These are phyloP conservation scores for Melipona quadrifasciata DNA, from an alignment of 1,140 invertebrate species.

Conservation along the genomic window DNA sequence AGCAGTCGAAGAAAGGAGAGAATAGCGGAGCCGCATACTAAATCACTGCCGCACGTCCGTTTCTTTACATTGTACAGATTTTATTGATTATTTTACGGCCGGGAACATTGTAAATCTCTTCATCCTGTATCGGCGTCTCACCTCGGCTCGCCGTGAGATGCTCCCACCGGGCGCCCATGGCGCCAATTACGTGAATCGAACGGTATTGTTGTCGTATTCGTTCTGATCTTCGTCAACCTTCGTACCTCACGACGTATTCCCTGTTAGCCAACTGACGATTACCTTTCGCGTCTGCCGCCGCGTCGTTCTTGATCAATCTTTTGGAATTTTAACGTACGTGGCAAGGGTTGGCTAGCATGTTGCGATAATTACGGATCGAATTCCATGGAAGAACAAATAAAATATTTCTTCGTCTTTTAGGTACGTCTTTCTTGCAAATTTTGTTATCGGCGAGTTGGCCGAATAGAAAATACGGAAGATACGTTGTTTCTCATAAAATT, in stretches of 20 bases:
- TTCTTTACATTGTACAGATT: slow-evolving; percentile 81
- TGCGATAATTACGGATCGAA: neutral
- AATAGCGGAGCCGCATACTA: slow-evolving; percentile 69
- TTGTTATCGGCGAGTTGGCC: no score
- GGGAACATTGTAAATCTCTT: slow-evolving; percentile 81
- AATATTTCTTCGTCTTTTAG: neutral
- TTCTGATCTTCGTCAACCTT: slow-evolving; percentile 18
- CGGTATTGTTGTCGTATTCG: slow-evolving; percentile 61
- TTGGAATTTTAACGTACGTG: neutral
- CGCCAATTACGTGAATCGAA: slow-evolving; percentile 74
- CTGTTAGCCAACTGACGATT: neutral
- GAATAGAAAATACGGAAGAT: no score
- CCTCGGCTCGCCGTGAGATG: slow-evolving; percentile 64
- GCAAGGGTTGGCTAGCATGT: no score
- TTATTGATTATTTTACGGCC: slow-evolving; percentile 82
- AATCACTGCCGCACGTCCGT: slow-evolving; percentile 79
- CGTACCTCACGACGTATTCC: neutral
- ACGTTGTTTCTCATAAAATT: no score
- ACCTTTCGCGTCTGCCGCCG: neutral
- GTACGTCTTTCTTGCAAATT: no score
- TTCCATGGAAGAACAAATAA: neutral
- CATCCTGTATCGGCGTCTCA: slow-evolving; percentile 73
- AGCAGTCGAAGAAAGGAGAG: slow-evolving; percentile 23
- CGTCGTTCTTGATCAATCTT: neutral
- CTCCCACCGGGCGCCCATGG: slow-evolving; percentile 69